These are phyloP conservation scores for Montifringilla adamsi DNA, from an alignment of 2,113 vertebrate genomes.

Conservation along the genomic window DNA sequence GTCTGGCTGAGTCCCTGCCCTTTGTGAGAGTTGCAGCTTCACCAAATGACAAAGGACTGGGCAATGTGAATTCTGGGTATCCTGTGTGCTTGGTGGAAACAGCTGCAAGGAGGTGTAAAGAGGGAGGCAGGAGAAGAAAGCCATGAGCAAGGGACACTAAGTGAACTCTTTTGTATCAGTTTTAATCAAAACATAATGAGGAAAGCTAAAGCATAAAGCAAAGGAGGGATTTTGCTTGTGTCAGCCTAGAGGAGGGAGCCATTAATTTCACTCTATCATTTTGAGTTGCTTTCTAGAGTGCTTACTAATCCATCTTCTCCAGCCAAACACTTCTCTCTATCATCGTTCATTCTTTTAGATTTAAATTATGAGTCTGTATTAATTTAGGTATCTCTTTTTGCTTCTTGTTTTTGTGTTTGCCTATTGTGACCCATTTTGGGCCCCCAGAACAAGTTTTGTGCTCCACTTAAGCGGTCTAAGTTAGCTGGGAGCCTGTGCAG, in stretches of 20 bases:
- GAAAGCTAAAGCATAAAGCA: not conserved
- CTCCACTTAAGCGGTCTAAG: not conserved
- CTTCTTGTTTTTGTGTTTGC: not conserved
- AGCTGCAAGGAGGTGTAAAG: not conserved
- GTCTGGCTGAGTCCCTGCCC: slow-evolving; percentile 11
- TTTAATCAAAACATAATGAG: slow-evolving; percentile 40
- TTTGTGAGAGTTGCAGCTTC: not conserved
- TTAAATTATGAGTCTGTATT: not conserved
- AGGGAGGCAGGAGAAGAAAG: not conserved
- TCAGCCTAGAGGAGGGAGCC: slow-evolving; percentile 34
- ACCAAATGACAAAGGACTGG: not conserved
- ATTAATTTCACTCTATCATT: slow-evolving; percentile 42
- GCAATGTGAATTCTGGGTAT: not conserved
- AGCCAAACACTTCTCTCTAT: slow-evolving; percentile 15
- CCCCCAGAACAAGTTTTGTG: not conserved
- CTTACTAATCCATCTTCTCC: slow-evolving; percentile 32
- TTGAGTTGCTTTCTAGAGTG: not conserved
- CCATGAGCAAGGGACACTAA: not conserved
- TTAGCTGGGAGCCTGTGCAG: not conserved
- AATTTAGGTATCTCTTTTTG: not conserved
- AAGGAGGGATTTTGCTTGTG: slow-evolving; percentile 40
- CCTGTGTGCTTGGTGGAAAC: not conserved
- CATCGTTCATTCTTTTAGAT: not conserved
- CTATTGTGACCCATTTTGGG: not conserved
- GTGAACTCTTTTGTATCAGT: not conserved